These are phyloP conservation scores for Halocaridina rubra DNA, from an alignment of 2,888 invertebrate species.

Conservation along the genomic window DNA sequence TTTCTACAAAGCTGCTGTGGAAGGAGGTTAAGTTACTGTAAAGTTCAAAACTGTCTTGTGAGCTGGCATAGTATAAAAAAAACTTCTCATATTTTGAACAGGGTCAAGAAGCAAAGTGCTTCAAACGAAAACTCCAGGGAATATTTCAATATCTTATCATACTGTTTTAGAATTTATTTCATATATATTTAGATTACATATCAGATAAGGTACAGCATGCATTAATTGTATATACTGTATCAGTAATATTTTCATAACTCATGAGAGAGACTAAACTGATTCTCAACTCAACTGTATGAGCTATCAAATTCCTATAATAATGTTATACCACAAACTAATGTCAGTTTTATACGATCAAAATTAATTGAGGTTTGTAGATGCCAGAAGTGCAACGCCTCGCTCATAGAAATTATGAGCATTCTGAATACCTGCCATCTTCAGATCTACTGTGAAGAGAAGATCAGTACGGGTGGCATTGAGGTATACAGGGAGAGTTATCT, in stretches of 20 bases:
- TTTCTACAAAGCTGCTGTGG: too few species aligned
- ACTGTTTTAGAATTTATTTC: too few species aligned
- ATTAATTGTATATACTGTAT: not conserved
- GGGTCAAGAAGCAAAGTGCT: not conserved
- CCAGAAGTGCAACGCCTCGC: conserved; percentile 95
- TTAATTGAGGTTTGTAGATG: conserved; percentile 89
- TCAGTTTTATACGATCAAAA: not conserved
- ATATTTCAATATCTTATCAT: too few species aligned
- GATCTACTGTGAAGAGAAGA: conserved; percentile 92
- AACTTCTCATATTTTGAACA: not conserved
- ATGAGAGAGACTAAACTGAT: not conserved
- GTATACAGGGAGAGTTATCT: conserved; percentile 94
- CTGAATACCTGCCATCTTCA: conserved; percentile 90
- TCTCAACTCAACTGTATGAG: too few species aligned
- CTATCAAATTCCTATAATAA: too few species aligned
- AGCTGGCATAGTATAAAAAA: too few species aligned
- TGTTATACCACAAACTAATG: too few species aligned
- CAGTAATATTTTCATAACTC: not conserved
- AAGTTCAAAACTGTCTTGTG: too few species aligned
- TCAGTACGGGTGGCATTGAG: conserved; percentile 95
- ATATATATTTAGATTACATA: too few species aligned
- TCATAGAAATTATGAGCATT: conserved; percentile 98
- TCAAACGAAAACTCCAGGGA: too few species aligned
- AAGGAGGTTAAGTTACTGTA: too few species aligned
- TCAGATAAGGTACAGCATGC: too few species aligned